Base-by-base conservation (phyloP, 2,797 vertebrate species). In the Macropodus opercularis region DNA sequence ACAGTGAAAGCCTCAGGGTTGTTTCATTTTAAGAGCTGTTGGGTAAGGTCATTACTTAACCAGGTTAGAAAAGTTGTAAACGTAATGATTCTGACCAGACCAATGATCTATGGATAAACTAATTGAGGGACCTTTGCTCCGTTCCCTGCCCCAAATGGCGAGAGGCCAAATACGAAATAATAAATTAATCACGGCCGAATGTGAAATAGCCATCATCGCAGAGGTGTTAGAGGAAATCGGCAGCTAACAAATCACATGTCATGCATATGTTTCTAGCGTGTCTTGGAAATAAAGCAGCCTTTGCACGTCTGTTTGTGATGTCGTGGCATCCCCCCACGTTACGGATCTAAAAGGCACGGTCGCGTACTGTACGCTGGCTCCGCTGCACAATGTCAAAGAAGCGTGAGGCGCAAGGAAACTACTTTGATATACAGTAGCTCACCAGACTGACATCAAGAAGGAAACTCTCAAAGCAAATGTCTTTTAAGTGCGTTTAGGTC, bases 41-140 rank as follows among this genome's bases (percentile, higher is more conserved):
- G 91, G 90, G 90, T 92, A 92, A 92, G 91, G 85, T 92, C 92
- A 92, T 93, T 91, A 92, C 84, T 93, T 92, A 92, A 94, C 93
- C 92, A 90, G 91, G 91, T 93, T 92, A 92, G 83, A 67, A 93
- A 92, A 93, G 92, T 86, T 74, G 86, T 79, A 87, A 82, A 91
- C 89, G 85, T 75, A 50, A 74, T 90, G 87, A 71, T 76, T 39
- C 77, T 86, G 88, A 91, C 90, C 91, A 91, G 88, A 87, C 86
- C 80, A 63, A 43, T 84, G 90, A 91, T 88, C 85, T 87, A 49
- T 77, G 87, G 66, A 77, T 79, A 87, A 87, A 90, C 85, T 50
- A 5, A 83, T 80, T 44, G 17, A 86, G 83, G 77, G 80, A 69
- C 76, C 79, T 79, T 87, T 88, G 81, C 70, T 81, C 80, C 21